Percentiles rank a stretch among this genome's conserved stretches.
Evolutionary conservation across 2,888 invertebrate genomes (phyloP).

Genomic region (Carterocephalus palaemon): DNA sequence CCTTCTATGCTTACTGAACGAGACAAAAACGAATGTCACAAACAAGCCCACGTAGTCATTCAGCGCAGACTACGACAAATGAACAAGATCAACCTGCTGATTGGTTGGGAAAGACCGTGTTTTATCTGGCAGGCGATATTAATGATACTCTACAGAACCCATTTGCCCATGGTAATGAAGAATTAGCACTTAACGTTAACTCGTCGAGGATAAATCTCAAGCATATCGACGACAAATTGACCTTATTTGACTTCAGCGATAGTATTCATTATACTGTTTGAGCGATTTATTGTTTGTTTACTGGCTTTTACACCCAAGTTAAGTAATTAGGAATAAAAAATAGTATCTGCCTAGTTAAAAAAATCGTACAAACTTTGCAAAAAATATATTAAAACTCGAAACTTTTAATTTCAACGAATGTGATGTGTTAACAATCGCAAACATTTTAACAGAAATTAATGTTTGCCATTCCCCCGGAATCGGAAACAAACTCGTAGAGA

Average conservation of each 20-base stretch:
- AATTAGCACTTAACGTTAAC: slow-evolving; percentile 28
- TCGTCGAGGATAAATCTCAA: slow-evolving; percentile 33
- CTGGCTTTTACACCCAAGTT: slow-evolving; percentile 26
- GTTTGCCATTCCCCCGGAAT: no score
- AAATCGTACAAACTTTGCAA: no score
- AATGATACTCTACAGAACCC: slow-evolving; percentile 45
- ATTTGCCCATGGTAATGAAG: slow-evolving; percentile 32
- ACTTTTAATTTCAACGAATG: no score
- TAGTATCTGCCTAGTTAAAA: no score
- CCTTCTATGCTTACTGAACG: slow-evolving; percentile 77
- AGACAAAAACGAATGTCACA: slow-evolving; percentile 69
- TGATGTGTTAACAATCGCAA: no score
- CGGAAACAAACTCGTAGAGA: no score
- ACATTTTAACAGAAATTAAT: no score
- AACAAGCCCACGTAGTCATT: slow-evolving; percentile 78
- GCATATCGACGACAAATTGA: slow-evolving; percentile 38
- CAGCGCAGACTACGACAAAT: slow-evolving; percentile 79
- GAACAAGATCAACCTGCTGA: slow-evolving; percentile 76
- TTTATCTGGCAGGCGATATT: slow-evolving; percentile 72
- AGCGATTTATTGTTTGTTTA: slow-evolving; percentile 34
- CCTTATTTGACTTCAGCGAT: slow-evolving; percentile 43
- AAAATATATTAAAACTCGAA: no score
- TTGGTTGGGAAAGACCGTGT: slow-evolving; percentile 80
- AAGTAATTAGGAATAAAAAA: no score
- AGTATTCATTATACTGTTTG: slow-evolving; percentile 35